Evolutionary conservation across 2,113 vertebrate species (phyloP).

Genomic region (Xyrauchen texanus): DNA sequence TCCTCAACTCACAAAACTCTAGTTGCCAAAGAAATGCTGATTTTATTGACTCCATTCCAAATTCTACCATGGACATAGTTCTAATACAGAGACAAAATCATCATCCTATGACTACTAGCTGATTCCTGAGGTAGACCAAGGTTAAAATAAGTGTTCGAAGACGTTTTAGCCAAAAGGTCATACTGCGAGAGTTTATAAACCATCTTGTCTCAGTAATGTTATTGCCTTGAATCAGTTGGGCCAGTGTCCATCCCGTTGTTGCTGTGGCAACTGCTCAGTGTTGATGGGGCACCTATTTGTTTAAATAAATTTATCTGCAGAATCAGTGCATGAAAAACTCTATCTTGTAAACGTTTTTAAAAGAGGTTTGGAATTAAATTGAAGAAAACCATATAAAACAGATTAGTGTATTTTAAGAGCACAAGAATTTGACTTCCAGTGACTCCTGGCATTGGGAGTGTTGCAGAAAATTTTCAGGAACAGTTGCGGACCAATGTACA

Average conservation of each 20-base stretch:
- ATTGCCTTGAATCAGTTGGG: slow-evolving; percentile 47
- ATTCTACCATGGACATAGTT: slow-evolving; percentile 12
- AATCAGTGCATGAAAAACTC: neutral
- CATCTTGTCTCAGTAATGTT: slow-evolving; percentile 39
- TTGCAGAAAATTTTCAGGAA: slow-evolving; percentile 13
- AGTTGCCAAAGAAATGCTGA: slow-evolving; percentile 58
- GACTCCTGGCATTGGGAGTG: too few species aligned
- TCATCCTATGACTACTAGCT: slow-evolving; percentile 30
- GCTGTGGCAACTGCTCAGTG: too few species aligned
- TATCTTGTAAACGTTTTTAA: slow-evolving; percentile 8
- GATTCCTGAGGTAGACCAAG: slow-evolving; percentile 70
- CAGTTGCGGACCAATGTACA: slow-evolving; percentile 46
- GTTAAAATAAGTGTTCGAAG: slow-evolving; percentile 40
- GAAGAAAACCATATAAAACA: neutral
- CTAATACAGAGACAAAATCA: slow-evolving; percentile 23
- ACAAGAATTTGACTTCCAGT: too few species aligned
- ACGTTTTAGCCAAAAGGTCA: slow-evolving; percentile 14
- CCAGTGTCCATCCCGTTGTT: neutral
- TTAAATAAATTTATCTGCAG: neutral
- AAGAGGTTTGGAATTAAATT: neutral
- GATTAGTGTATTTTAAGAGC: too few species aligned
- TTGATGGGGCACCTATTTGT: too few species aligned
- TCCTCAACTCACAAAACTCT: too few species aligned
- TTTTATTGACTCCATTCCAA: slow-evolving; percentile 11
- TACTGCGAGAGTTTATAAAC: slow-evolving; percentile 12